phyloP scores from a whole-genome alignment of 1,140 invertebrate species.

The Leptopilina boulardi region DNA sequence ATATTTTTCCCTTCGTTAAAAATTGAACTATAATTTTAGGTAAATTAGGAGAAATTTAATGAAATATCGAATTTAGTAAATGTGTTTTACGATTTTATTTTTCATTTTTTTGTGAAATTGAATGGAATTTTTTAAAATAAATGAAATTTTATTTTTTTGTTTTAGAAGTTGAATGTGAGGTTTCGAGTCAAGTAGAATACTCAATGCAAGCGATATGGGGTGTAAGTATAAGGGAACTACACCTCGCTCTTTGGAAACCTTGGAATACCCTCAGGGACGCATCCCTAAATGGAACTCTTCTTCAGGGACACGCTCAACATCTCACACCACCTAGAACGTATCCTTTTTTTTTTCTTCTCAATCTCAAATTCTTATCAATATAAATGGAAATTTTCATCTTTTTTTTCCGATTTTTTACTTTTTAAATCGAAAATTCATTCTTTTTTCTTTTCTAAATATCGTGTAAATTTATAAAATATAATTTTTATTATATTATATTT shows the following conservation, averaged over 20 bases:
- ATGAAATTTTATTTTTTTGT: constrained; percentile 55
- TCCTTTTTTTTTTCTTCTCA: constrained; percentile 66
- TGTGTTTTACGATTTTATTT: too few relatives aligned
- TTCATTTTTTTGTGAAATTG: not conserved
- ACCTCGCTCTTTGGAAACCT: constrained; percentile 84
- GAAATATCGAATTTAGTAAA: too few relatives aligned
- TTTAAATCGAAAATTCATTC: not conserved
- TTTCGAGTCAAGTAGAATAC: constrained; percentile 85
- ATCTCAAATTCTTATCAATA: constrained; percentile 13
- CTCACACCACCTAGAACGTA: constrained; percentile 73
- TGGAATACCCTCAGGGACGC: constrained; percentile 80
- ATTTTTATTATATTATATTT: too few relatives aligned
- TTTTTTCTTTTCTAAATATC: not conserved
- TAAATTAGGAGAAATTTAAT: too few relatives aligned
- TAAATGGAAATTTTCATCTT: constrained; percentile 21
- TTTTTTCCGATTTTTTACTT: not conserved
- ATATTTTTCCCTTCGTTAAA: too few relatives aligned
- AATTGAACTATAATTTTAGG: too few relatives aligned
- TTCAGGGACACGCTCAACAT: constrained; percentile 78
- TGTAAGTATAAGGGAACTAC: constrained; percentile 84
- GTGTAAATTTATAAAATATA: too few relatives aligned
- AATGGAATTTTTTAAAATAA: constrained; percentile 4
- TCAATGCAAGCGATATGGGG: constrained; percentile 85
- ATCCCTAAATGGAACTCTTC: constrained; percentile 77
- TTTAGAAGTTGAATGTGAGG: constrained; percentile 82